Evolutionary conservation across 2,888 invertebrate genomes (phyloP).

Genomic region (Abrostola tripartita): DNA sequence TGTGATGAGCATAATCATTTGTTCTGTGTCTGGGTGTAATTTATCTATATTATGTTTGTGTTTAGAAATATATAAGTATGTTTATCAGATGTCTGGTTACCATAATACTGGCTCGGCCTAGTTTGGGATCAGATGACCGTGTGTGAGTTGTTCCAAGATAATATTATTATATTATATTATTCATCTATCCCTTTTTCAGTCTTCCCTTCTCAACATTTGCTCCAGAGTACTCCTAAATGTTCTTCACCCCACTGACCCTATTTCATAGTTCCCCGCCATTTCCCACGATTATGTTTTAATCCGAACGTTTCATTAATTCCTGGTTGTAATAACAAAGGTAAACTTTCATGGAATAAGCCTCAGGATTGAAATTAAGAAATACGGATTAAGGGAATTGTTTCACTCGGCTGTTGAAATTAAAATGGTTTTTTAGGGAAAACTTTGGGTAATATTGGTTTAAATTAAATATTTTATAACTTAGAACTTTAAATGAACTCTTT

Average conservation of each 20-base stretch:
- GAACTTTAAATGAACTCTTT: neutral
- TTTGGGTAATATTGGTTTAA: neutral
- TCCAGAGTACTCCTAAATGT: slow-evolving; percentile 6
- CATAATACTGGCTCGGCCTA: too few species aligned
- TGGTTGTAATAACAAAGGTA: slow-evolving; percentile 41
- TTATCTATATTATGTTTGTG: too few species aligned
- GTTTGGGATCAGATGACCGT: too few species aligned
- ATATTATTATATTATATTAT: too few species aligned
- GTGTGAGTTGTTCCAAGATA: too few species aligned
- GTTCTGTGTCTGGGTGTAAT: too few species aligned
- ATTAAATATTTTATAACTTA: neutral
- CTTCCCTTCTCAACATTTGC: neutral
- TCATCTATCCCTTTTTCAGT: too few species aligned
- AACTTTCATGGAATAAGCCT: slow-evolving; percentile 31
- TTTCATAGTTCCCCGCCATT: slow-evolving; percentile 53
- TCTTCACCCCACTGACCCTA: slow-evolving; percentile 22
- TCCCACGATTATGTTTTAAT: slow-evolving; percentile 49
- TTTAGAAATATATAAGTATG: too few species aligned
- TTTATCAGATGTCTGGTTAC: too few species aligned
- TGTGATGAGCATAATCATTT: too few species aligned
- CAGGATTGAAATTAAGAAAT: slow-evolving; percentile 34
- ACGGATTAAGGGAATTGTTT: slow-evolving; percentile 13
- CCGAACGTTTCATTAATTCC: slow-evolving; percentile 51
- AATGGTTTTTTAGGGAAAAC: slow-evolving; percentile 5
- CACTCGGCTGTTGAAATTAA: slow-evolving; percentile 8